Evolutionary conservation across 2,888 invertebrate species (phyloP).

Genomic region (Actias luna): DNA sequence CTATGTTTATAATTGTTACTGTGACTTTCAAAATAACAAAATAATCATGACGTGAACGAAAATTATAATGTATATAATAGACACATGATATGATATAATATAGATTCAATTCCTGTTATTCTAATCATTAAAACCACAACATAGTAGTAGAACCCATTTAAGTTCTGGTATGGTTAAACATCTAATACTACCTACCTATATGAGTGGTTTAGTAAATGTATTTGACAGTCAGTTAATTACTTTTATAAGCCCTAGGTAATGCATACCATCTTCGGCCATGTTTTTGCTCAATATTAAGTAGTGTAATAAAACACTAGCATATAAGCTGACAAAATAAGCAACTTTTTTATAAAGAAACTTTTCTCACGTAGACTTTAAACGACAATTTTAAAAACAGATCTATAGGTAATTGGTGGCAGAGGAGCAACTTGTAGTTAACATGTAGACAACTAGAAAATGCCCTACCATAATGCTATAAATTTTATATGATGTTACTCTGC

Average conservation of each 20-base stretch:
- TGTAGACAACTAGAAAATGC: too few species aligned
- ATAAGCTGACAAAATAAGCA: not conserved
- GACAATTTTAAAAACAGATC: too few species aligned
- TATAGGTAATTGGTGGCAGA: too few species aligned
- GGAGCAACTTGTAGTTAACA: too few species aligned
- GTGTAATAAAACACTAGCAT: not conserved
- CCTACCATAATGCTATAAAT: too few species aligned
- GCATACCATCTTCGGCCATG: not conserved
- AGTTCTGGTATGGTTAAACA: not conserved
- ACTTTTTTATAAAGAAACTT: constrained; percentile 8
- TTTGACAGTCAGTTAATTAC: not conserved
- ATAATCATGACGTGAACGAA: not conserved
- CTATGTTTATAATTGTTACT: not conserved
- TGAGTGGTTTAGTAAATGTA: not conserved
- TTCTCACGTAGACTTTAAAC: too few species aligned
- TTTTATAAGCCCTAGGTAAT: not conserved
- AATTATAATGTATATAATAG: not conserved
- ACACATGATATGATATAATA: too few species aligned
- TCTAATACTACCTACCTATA: not conserved
- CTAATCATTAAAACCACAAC: not conserved
- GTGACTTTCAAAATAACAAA: not conserved
- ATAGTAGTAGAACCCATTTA: not conserved
- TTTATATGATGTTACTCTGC: too few species aligned
- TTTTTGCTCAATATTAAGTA: not conserved
- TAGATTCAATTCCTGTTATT: too few species aligned